Base-by-base conservation (phyloP, 2,888 invertebrate genomes). In the Liodrosophila aerea region DNA sequence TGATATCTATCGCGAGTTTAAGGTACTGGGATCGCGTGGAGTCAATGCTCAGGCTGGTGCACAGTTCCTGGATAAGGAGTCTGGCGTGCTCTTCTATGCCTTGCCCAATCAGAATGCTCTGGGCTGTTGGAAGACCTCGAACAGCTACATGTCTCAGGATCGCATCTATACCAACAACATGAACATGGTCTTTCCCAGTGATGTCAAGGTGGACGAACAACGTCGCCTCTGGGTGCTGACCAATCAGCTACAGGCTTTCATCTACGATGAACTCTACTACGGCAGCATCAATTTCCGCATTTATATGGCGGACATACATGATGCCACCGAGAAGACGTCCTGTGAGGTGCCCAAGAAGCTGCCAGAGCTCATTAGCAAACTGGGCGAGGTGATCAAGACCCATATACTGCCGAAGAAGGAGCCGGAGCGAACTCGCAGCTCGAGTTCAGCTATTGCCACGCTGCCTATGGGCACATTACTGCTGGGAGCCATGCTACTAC, bases 181-280 rank as follows among this genome's bases (percentile, higher is more conserved):
- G 1, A 93, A 93, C 1, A 93, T 95, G 93, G 91, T 95, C 0
- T 95, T 95, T 76, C 95, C 95, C 1, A 94, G 94, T 45, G 95
- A 95, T 71, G 92, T 95, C 1, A 95, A 95, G 89, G 94, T 95
- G 0, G 95, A 95, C 68, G 92, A 92, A 18, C 92, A 94, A 5
- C 92, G 93, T 9, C 94, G 92, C 34, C 87, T 95, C 0, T 95
- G 95, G 95, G 93, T 95, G 1, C 87, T 95, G 0, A 94, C 95
- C 0, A 94, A 95, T 86, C 92, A 93, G 58, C 89, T 95, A 77
- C 95, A 94, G 0, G 90, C 92, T 46, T 95, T 93, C 89, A 93
- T 94, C 92, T 94, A 94, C 73, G 91, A 91, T 0, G 91, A 91
- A 56, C 87, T 95, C 61, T 91, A 94, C 82, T 87, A 91, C 0